Percentiles rank a stretch among this genome's conserved stretches.
phyloP scores from a whole-genome alignment of 2,888 invertebrate genomes.

The Acanthosoma haemorrhoidale region DNA sequence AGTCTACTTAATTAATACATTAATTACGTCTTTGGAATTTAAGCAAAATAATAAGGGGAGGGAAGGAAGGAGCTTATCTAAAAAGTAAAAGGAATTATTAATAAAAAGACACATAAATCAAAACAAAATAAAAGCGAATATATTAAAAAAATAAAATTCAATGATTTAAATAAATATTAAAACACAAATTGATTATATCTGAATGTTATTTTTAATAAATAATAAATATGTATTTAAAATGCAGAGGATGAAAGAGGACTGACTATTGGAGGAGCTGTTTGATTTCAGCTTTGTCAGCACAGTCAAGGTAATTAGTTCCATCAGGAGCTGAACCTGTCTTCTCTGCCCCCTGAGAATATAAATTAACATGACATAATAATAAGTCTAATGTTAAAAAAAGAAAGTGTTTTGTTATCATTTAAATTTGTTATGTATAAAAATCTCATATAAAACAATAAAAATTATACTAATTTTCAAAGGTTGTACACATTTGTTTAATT shows the following conservation, averaged over 20 bases:
- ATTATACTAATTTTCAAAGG: too few relatives aligned
- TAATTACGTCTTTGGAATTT: slow-evolving; percentile 21
- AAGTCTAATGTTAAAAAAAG: too few relatives aligned
- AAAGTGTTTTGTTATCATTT: too few relatives aligned
- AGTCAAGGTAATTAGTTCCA: slow-evolving; percentile 78
- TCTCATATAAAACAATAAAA: too few relatives aligned
- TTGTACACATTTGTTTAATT: too few relatives aligned
- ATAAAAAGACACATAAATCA: neutral
- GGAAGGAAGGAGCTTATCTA: neutral
- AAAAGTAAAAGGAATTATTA: neutral
- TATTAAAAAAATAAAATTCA: slow-evolving; percentile 26
- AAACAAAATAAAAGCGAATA: neutral
- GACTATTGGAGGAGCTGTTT: slow-evolving; percentile 60
- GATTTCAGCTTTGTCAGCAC: slow-evolving; percentile 87
- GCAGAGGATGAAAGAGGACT: slow-evolving; percentile 40
- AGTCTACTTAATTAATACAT: slow-evolving; percentile 9
- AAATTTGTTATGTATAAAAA: too few relatives aligned
- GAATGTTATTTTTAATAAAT: slow-evolving; percentile 14
- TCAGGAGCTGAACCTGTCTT: slow-evolving; percentile 80
- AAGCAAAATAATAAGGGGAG: slow-evolving; percentile 16
- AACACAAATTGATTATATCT: neutral
- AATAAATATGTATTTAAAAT: slow-evolving; percentile 26
- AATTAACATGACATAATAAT: too few relatives aligned
- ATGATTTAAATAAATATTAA: neutral
- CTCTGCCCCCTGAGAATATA: slow-evolving; percentile 64